phyloP scores from a whole-genome alignment of 2,113 vertebrate genomes.

The Aleadryas rufinucha region DNA sequence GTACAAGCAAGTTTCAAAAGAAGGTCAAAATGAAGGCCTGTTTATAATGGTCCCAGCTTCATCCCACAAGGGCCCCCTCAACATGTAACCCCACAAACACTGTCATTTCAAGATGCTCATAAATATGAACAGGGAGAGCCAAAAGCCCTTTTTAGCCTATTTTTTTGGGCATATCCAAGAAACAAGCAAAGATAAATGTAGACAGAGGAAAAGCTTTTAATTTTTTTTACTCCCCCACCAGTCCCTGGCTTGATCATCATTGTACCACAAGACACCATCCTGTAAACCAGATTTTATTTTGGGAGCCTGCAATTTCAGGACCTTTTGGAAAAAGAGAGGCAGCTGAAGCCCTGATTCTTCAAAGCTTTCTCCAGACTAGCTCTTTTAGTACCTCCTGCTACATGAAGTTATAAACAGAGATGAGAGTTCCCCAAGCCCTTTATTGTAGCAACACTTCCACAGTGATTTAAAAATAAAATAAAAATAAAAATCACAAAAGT shows the following conservation, averaged over 20 bases:
- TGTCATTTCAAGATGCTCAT: not conserved
- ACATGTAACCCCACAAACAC: not conserved
- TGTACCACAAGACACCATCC: not conserved
- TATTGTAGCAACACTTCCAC: not conserved
- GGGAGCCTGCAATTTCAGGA: not conserved
- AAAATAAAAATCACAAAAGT: not conserved
- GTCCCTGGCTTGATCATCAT: not conserved
- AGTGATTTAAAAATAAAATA: not conserved
- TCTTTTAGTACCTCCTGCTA: not conserved
- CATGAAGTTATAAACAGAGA: not conserved
- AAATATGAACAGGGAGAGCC: not conserved
- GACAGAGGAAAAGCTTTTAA: not conserved
- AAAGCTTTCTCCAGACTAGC: not conserved
- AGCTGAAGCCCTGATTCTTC: not conserved
- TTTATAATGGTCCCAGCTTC: not conserved
- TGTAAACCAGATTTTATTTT: not conserved
- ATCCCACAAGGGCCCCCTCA: too few relatives aligned
- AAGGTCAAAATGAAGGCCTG: not conserved
- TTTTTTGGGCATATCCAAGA: not conserved
- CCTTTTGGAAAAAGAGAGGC: not conserved
- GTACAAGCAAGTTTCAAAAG: not conserved
- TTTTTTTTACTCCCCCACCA: not conserved
- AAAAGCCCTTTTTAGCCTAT: not conserved
- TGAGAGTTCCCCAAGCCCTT: not conserved
- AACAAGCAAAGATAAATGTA: not conserved